Percentiles rank a stretch among this genome's conserved stretches.
Evolutionary conservation across 2,113 vertebrate species (phyloP).

Genomic region (Perccottus glenii): DNA sequence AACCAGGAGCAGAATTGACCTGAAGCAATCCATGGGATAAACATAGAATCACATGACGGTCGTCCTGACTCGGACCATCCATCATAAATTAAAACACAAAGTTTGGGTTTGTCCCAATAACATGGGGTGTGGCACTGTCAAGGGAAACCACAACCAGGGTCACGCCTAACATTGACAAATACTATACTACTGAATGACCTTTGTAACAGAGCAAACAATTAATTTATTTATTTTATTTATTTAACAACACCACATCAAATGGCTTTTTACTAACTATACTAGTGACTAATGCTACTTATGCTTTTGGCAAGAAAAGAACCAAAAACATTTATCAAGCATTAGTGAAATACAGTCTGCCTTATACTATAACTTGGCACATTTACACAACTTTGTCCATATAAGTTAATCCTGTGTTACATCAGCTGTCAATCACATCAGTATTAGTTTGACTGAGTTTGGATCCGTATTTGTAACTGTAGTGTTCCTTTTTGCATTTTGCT

Average conservation of each 20-base stretch:
- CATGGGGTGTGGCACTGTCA: conserved; percentile 13
- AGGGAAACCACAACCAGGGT: conserved; percentile 24
- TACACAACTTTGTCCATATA: no score
- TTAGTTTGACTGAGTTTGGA: no score
- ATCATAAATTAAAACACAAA: conserved; percentile 45
- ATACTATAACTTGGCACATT: no score
- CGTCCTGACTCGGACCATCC: conserved; percentile 18
- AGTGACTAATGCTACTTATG: not conserved
- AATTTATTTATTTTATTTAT: not conserved
- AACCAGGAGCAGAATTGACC: not conserved
- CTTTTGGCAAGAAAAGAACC: no score
- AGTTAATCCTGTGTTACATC: no score
- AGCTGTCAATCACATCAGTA: no score
- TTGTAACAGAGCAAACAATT: conserved; percentile 1
- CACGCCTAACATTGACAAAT: conserved; percentile 17
- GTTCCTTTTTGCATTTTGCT: no score
- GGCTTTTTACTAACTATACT: not conserved
- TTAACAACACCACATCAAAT: conserved; percentile 6
- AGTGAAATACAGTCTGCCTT: no score
- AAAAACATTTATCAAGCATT: no score
- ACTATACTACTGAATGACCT: conserved; percentile 8
- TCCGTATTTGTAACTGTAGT: no score
- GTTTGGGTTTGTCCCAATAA: conserved; percentile 29
- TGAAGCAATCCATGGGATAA: not conserved
- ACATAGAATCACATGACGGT: conserved; percentile 17